Base-by-base conservation (phyloP, 2,113 vertebrate genomes). In the Onychostruthus taczanowskii region DNA sequence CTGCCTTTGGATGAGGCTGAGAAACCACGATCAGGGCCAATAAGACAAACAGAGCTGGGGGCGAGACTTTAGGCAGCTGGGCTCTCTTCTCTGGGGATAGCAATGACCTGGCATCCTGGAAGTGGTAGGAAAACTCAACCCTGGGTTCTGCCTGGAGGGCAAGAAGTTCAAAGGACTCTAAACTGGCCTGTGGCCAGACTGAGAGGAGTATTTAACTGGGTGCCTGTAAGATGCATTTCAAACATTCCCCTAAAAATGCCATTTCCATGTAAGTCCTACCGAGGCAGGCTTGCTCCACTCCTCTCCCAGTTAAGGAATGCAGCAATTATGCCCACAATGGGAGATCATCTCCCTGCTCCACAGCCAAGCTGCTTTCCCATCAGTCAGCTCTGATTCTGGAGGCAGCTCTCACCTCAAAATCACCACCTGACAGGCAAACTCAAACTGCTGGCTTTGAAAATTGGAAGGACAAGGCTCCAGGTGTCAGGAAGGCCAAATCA, bases 201-300 rank as follows among this genome's bases (percentile, higher is more conserved):
- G 33, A 67, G 63, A 94, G 83, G 79, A 93, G 82, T 84, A 68
- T 93, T 94, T 83, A 67, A 90, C 52, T 19, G 95, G 87, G 93
- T 88, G 92, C 56, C 88, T 96, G 58, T 15, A 73, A 61, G 64
- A 87, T 39, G 73, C 90, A 96, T 96, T 90, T 96, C 94, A 94
- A 94, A 81, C 50, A 95, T 96, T 96, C 93, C 73, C 94, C 91
- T 95, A 93, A 96, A 95, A 96, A 96, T 93, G 83, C 93, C 93
- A 92, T 95, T 96, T 94, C 95, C 90, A 89, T 95, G 22, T 90
- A 96, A 93, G 93, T 92, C 90, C 68, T 56, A 88, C 31, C 33
- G 69, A 88, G 68, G 19, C 89, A 92, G 85, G 64, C 87, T 84
- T 72, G 79, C 64, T 94, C 47, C 0, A 4, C 88, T 96, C 94